Evolutionary conservation across 2,113 vertebrate genomes (phyloP), one percentile per base, ranked within the genome.

Genomic region (Pteruthius melanotis): DNA sequence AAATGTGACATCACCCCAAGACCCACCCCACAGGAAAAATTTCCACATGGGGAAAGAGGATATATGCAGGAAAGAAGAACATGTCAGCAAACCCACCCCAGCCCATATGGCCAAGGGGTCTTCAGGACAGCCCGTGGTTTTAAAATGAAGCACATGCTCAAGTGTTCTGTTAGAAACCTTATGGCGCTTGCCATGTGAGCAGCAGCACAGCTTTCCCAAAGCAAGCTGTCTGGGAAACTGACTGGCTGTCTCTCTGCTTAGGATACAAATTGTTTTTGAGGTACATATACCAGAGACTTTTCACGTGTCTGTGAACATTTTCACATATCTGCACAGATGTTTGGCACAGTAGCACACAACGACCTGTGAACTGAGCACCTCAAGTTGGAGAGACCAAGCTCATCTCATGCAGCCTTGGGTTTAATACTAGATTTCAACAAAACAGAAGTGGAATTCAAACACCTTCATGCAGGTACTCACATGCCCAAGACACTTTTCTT

Each of bases 1-100:
- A 59, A 39, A 82, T 4, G 0, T 2, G 3, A 21, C 15, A 24
- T 37, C 40, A 27, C 45, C 30, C 44, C 2, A 0, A 63, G 52
- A 54, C 11, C 6, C 27, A 54, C 10, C 2, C 23, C 10, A 7
- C 0, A 1, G 15, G 37, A 63, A 82, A 49, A 69, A 53, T 20
- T 78, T 63, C 26, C 61, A 47, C 24, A 6, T 10, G 31, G 16
- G 10, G 15, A 72, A 85, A 33, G 35, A 82, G 24, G 2, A 14
- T 30, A 33, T 20, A 21, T 13, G 26, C 31, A 64, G 57, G 27
- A 60, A 66, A 71, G 31, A 63, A 60, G 37, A 57, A 50, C 9
- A 30, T 22, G 11, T 15, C 24, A 49, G 35, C 49, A 93, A 20
- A 5, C 6, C 24, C 23, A 35, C 2, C 6, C 6, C 30, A 33